Evolutionary conservation across 2,888 invertebrate genomes (phyloP).

Genomic region (Salticus scenicus): DNA sequence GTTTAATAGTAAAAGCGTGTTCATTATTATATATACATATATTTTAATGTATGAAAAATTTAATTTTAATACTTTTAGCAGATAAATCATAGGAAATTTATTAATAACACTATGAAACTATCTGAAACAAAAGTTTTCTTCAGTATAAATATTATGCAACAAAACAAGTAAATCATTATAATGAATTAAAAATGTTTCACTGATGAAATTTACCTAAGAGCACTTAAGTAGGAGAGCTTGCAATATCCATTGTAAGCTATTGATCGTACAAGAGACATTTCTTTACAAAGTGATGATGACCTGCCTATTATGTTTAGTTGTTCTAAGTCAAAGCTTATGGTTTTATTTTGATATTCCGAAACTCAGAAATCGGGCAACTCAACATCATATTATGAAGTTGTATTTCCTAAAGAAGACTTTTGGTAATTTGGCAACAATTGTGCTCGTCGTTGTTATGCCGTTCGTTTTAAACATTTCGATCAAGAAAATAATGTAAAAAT

Average conservation of each 20-base stretch:
- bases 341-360: background rate
- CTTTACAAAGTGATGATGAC: background rate
- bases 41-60: too few relatives aligned
- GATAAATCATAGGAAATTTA: too few relatives aligned
- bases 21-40: too few relatives aligned
- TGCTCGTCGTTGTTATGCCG: background rate
- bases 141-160: too few relatives aligned
- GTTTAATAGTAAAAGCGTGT: too few relatives aligned
- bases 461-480: background rate
- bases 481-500: background rate
- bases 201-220: conserved; percentile 42
- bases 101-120: too few relatives aligned
- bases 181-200: too few relatives aligned
- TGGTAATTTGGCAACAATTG: conserved; percentile 14
- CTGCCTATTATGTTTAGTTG: conserved; percentile 5
- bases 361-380: background rate
- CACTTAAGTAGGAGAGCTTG: conserved; percentile 15
- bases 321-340: background rate
- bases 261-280: conserved; percentile 38
- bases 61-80: too few relatives aligned
- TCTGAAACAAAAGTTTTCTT: too few relatives aligned
- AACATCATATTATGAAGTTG: background rate
- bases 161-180: too few relatives aligned
- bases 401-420: background rate
- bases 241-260: conserved; percentile 30